These are phyloP conservation scores for Equus quagga DNA, from an alignment of 2,113 vertebrate genomes.

Conservation along the genomic window DNA sequence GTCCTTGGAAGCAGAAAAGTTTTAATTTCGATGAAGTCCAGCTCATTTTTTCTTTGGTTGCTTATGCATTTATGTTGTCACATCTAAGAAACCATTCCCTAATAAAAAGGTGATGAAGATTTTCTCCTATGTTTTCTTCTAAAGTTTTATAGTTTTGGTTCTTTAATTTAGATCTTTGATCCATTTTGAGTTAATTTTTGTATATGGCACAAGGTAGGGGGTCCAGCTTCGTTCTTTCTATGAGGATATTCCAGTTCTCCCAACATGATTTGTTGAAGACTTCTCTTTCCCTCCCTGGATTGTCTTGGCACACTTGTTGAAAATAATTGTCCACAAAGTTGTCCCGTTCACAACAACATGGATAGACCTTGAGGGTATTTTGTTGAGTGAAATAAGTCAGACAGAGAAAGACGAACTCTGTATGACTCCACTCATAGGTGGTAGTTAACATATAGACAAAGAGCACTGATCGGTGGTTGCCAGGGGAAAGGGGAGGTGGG, in stretches of 20 bases:
- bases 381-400: too few relatives aligned
- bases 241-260: background rate
- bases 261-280: background rate
- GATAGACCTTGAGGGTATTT: too few relatives aligned
- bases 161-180: background rate
- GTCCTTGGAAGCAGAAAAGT: background rate
- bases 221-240: background rate
- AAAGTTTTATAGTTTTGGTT: background rate
- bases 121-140: background rate
- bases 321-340: background rate
- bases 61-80: background rate
- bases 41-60: background rate
- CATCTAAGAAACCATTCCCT: background rate
- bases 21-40: background rate
- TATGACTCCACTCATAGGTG: too few relatives aligned
- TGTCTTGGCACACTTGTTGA: background rate
- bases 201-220: background rate
- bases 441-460: too few relatives aligned
- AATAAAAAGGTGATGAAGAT: background rate
- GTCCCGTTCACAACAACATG: too few relatives aligned
- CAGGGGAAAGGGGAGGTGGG: too few relatives aligned
- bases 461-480: too few relatives aligned
- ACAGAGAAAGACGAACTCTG: too few relatives aligned
- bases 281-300: background rate
- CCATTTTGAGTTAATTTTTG: background rate